Base-by-base conservation (phyloP, 2,797 vertebrate species). In the Pampus argenteus region DNA sequence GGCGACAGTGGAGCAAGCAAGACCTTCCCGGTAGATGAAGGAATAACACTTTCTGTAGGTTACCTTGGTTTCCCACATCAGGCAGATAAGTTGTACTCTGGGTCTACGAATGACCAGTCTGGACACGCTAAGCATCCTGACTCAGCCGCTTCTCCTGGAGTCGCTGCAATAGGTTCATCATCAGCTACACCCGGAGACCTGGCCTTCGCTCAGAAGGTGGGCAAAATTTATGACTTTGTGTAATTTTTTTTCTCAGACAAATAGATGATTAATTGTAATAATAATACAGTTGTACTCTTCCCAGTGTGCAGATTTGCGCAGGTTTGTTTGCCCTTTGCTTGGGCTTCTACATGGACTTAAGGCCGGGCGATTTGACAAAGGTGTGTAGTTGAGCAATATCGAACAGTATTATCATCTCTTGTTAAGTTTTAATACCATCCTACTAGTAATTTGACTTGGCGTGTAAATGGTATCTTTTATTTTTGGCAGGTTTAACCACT, bases 141-240 rank as follows among this genome's bases (percentile, higher is more conserved):
- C 60, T 26, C 55, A 1, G 76, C 65, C 7, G 42, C 65, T n/a
- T 78, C 62, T 23, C 69, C 34, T 14, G 56, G 49, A 76, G 73
- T 52, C 7, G 74, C 67, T 14, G 42, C 5, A 2, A 29, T 71
- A 11, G 49, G 20, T 58, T 73, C 78, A 22, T 36, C 91, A 73
- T 2, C 86, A n/a, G 66, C 15, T 42, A 93, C 95, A 1, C 93
- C 95, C 0, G 95, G 95, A 18, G 96, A 97, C 77, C 72, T 90
- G 18, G 87, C 95, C 3, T 98, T 97, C 5, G 95, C 96, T 63
- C 93, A 95, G 83, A 98, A 98, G 91, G 96, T 98, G 63, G 80
- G 88, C 31, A 2, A 44, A 18, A 44, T 18, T 6, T 44, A 17
- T 6, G 15, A 17, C 2, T 48, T 26, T 25, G 0, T 59, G 42